Conservation (phyloP, 1,140 invertebrate genomes). For the honey bee (Apis mellifera) region DNA sequence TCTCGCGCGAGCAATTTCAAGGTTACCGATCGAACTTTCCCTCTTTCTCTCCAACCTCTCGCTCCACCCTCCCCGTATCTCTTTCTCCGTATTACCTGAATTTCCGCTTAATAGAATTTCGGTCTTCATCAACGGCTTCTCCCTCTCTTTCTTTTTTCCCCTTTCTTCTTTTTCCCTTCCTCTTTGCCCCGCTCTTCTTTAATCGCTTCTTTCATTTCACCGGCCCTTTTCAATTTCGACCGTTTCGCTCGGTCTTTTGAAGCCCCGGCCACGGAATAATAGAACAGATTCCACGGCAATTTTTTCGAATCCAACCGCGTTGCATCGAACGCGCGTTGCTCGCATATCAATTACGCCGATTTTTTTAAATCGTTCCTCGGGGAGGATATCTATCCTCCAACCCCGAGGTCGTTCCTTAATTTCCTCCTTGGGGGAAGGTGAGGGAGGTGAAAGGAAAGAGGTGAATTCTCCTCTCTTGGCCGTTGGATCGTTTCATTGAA, state of each 20-base stretch:
- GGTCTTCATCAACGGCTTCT: conserved; percentile 23
- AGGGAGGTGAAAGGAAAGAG: background rate
- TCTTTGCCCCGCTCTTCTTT: conserved; percentile 8
- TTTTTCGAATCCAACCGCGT: conserved; percentile 9
- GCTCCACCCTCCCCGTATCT: background rate
- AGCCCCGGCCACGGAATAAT: conserved; percentile 2
- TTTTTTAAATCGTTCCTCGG: conserved; percentile 10
- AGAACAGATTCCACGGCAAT: conserved; percentile 12
- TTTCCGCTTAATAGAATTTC: conserved; percentile 48
- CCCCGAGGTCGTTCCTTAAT: conserved; percentile 22
- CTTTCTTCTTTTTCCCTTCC: background rate
- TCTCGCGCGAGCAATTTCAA: conserved; percentile 36
- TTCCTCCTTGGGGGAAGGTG: background rate
- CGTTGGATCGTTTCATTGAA: conserved; percentile 25
- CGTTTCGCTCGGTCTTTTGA: conserved; percentile 14
- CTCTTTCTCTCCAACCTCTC: background rate
- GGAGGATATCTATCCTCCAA: background rate
- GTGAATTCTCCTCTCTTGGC: background rate
- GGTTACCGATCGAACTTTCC: conserved; percentile 36
- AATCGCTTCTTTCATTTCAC: conserved; percentile 37
- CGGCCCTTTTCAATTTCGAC: conserved; percentile 24
- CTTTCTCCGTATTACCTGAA: conserved; percentile 49
- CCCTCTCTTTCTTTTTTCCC: background rate
- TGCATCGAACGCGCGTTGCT: background rate
- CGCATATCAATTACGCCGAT: conserved; percentile 15